Base-by-base conservation (phyloP, 30 jellyfish, hydroid and myxozoan species). In the Turritopsis dohrnii region DNA sequence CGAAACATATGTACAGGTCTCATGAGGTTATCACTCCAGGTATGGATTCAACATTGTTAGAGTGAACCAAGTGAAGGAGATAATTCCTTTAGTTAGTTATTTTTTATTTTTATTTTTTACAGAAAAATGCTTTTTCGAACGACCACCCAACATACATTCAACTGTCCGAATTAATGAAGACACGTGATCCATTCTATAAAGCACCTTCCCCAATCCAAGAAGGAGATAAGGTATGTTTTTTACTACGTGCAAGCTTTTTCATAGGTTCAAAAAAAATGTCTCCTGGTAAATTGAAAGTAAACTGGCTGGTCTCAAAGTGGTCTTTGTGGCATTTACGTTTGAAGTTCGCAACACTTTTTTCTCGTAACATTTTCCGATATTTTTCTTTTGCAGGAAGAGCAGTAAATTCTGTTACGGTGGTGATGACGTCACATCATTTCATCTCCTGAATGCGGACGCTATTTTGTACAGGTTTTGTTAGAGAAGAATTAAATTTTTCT, bases 171-270 rank as follows among this genome's bases (percentile, higher is more conserved):
- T 66, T 85, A 24, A 92, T 92, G 98, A 24, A 80, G 81, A 72
- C 90, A 76, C 85, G 96, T 25, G 96, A 92, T 79, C 98, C 98
- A 1, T 84, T 88, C 83, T 84, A 92, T 79, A 86, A 84, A 54
- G 89, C 89, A 29, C 89, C 97, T 24, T 79, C 94, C 21, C 81
- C 93, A 3, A 41, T 5, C 60, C 9, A 41, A 41, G 60, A 41
- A 41, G 60, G 60, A 13, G 13, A 41, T 13, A 41, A 41, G 60
- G 60, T 41, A 41, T 3, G 13, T 5, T 41, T 41, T 41, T 41
- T 41, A 13, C 13, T 41, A 41, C 13, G 13, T n/a, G n/a, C n/a
- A n/a, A n/a, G n/a, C n/a, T n/a, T n/a, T n/a, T n/a, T n/a, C n/a
- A n/a, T n/a, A n/a, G n/a, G n/a, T n/a, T n/a, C n/a, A n/a, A n/a